Conservation (phyloP, 2,113 vertebrate genomes). For the Hylia prasina region DNA sequence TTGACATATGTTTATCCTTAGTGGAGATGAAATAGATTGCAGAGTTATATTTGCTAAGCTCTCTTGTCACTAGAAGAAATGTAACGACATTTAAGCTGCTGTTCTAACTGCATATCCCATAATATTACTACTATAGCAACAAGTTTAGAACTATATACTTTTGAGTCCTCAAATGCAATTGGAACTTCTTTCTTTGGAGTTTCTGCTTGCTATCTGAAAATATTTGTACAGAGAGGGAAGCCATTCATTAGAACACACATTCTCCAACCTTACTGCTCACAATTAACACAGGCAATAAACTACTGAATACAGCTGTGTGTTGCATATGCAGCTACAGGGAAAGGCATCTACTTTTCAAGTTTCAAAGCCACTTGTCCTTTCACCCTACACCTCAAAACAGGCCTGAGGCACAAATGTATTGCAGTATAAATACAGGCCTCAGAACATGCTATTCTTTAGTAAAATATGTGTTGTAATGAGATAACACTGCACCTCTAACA, state of each 20-base stretch:
- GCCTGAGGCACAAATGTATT: not conserved
- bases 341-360: not conserved
- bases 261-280: not conserved
- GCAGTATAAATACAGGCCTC: not conserved
- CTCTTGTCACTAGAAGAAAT: not conserved
- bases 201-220: not conserved
- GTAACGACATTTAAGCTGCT: not conserved
- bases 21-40: not conserved
- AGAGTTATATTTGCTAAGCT: not conserved
- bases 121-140: not conserved
- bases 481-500: not conserved
- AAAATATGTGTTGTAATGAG: conserved; percentile 18
- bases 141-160: not conserved
- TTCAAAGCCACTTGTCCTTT: conserved; percentile 14
- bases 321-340: not conserved
- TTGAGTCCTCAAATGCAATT: not conserved
- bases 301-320: not conserved
- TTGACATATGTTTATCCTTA: not conserved
- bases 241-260: not conserved
- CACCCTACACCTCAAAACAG: not conserved
- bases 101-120: not conserved
- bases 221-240: not conserved
- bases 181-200: not conserved
- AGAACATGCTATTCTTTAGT: not conserved
- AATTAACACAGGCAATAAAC: conserved; percentile 2